phyloP scores from a whole-genome alignment of 2,888 invertebrate genomes.

The Noctuana brunneofusca region DNA sequence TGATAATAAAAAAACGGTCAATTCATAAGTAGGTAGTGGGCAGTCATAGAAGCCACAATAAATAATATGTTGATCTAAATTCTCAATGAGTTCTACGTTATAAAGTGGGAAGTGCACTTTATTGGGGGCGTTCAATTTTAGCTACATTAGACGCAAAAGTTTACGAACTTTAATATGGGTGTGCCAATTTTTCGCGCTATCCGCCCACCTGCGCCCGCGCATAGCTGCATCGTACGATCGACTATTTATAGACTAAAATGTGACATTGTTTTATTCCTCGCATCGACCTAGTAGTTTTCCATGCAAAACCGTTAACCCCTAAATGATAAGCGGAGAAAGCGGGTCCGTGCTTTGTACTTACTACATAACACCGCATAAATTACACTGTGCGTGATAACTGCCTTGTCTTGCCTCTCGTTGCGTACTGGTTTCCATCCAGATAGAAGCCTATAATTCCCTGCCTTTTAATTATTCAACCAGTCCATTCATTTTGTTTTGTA shows the following conservation, averaged over 20 bases:
- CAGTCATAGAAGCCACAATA: too few species aligned
- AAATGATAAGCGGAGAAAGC: slow-evolving; percentile 59
- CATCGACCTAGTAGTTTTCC: slow-evolving; percentile 73
- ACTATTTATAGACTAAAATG: slow-evolving; percentile 70
- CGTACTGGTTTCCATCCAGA: slow-evolving; percentile 21
- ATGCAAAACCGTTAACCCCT: slow-evolving; percentile 72
- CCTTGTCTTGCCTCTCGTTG: slow-evolving; percentile 13
- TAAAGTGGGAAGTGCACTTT: slow-evolving; percentile 15
- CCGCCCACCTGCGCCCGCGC: slow-evolving; percentile 49
- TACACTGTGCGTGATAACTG: slow-evolving; percentile 28
- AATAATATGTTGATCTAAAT: background rate
- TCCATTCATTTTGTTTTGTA: slow-evolving; percentile 8
- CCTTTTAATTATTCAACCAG: slow-evolving; percentile 22
- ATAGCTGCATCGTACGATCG: slow-evolving; percentile 55
- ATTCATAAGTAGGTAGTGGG: too few species aligned
- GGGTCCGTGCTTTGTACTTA: slow-evolving; percentile 36
- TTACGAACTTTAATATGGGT: slow-evolving; percentile 45
- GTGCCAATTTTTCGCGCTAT: slow-evolving; percentile 66
- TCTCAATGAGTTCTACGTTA: background rate
- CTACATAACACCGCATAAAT: slow-evolving; percentile 28
- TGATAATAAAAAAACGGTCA: too few species aligned
- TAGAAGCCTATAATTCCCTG: slow-evolving; percentile 12
- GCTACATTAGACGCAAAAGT: slow-evolving; percentile 23
- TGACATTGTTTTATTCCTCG: slow-evolving; percentile 72
- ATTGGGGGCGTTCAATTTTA: slow-evolving; percentile 25